Evolutionary conservation across 2,888 invertebrate genomes (phyloP), one percentile per base, ranked within the genome.

Genomic region (Metacarcinus magister): DNA sequence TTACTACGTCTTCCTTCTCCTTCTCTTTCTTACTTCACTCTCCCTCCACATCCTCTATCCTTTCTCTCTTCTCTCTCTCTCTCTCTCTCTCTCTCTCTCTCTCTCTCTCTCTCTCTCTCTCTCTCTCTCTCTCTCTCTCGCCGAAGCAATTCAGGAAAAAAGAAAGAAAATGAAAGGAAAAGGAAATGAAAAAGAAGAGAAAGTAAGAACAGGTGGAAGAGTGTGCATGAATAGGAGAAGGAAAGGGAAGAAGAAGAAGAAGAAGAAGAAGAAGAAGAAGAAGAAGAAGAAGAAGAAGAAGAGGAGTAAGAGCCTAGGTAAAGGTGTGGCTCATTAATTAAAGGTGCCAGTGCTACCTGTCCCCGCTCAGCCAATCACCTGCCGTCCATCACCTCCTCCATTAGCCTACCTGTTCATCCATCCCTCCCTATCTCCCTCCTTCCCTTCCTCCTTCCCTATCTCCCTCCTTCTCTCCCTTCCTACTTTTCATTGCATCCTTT

Each of bases 31-130:
- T 16, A 13, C 75, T 75, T 28, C 28, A 8, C 32, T 23, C 19
- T 23, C 19, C 82, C 32, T 10, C 32, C 8, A 19, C 5, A 8
- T 32, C 7, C 32, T 8, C 32, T 32, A 7, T 82, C 32, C 32
- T 32, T 82, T 32, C 32, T 13, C 13, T 13, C 13, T 13, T 32
- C 32, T 82, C 32, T 82, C 82, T 82, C 82, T 82, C 82, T 82
- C 82, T 32, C 82, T 82, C 32, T 82, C 32, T 32, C 32, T 82
- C 32, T 82, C 32, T 82, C 82, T 82, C 82, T 82, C 82, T 32
- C 82, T 82, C 82, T 82, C 82, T 32, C 32, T 82, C 82, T 82
- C 82, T 82, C 82, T 82, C 82, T 82, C 32, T 32, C 82, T 82
- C 67, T 82, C 82, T 82, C 82, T 82, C 82, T 82, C 82, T 82